phyloP scores from a whole-genome alignment of 2,113 vertebrate genomes.

The Myrmecophaga tridactyla region DNA sequence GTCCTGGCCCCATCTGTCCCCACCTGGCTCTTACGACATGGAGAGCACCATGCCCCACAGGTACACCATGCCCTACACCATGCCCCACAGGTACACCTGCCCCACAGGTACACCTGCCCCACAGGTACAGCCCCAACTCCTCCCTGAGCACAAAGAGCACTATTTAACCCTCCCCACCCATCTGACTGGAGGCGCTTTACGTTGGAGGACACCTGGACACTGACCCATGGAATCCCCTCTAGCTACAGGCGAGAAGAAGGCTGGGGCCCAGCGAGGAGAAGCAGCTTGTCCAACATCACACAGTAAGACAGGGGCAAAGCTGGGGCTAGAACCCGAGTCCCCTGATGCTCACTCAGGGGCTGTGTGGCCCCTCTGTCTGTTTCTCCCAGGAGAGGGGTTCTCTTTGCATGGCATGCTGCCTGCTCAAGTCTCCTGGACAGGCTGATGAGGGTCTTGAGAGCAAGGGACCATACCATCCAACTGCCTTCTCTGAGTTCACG shows the following conservation, averaged over 20 bases:
- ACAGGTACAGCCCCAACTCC: not conserved
- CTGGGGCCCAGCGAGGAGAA: not conserved
- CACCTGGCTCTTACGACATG: not conserved
- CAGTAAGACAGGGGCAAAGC: not conserved
- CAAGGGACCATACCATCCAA: not conserved
- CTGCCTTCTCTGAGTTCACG: rapidly evolving
- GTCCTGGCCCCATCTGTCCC: not conserved
- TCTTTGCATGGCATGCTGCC: rapidly evolving
- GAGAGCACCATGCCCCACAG: not conserved
- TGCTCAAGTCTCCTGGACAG: not conserved
- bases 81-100: not conserved
- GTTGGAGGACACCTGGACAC: not conserved
- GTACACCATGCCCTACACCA: too few relatives aligned
- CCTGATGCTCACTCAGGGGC: not conserved
- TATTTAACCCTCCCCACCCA: not conserved
- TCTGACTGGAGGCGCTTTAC: not conserved
- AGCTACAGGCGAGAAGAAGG: not conserved
- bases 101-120: too few relatives aligned
- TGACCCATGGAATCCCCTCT: not conserved
- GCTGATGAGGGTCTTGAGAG: not conserved
- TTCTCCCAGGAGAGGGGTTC: not conserved
- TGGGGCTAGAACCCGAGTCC: not conserved
- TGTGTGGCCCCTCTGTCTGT: not conserved
- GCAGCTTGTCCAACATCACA: not conserved
- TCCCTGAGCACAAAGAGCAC: not conserved